Evolutionary conservation across 2,113 vertebrate genomes (phyloP), one percentile per base, ranked within the genome.

Genomic region (Atlantisia rogersi): DNA sequence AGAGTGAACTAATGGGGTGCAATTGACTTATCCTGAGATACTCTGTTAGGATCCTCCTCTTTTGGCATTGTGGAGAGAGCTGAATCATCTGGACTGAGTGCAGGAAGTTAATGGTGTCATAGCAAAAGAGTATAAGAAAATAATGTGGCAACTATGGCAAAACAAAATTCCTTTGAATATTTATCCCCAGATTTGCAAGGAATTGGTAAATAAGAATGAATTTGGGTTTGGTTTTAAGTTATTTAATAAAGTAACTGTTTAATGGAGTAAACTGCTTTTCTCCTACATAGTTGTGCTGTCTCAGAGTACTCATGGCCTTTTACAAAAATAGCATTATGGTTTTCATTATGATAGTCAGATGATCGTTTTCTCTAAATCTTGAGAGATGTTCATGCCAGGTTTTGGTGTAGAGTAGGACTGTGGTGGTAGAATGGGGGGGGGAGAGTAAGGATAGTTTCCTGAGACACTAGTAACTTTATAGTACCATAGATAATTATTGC

Each of bases 271-370:
- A 80, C 12, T 42, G 26, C 31, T 68, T 52, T 67, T 86, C 52
- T 78, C 21, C 14, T 55, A 32, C 40, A 6, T 26, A 2, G 8
- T 25, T 42, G 13, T 0, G 8, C 65, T 94, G 62, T 37, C 12
- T 74, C 10, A 3, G 32, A 68, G 20, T 80, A 48, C 18, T 64
- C 8, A 5, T 0, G 7, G 15, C 15, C 31, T 78, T 82, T 22
- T 76, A 29, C 39, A 80, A 71, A 85, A 90, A 42, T 15, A 2
- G 1, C 0, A 0, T 44, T 50, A 5, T 4, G 6, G 18, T 48
- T 95, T 91, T 81, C 26, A 12, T 65, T 58, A n/a, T 60, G 26
- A 6, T 46, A 63, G 16, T 78, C 12, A 69, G 35, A 8, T 37
- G 18, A 50, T 28, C 5, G 12, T 85, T 88, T 80, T 40, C 26